Evolutionary conservation across 2,888 invertebrate genomes (phyloP), one percentile per base, ranked within the genome.

Genomic region (Mythimna vitellina): DNA sequence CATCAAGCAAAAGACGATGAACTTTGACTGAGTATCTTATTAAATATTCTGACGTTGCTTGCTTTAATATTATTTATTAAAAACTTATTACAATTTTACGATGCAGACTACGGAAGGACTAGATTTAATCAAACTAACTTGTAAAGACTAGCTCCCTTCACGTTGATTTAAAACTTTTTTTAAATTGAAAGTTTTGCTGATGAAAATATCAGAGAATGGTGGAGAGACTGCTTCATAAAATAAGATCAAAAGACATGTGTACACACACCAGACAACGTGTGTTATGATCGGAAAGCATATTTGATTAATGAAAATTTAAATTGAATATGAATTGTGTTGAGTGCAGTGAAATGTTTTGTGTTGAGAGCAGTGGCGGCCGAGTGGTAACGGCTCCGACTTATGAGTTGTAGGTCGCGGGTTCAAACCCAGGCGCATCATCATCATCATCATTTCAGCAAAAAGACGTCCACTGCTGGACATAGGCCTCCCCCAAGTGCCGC

Each of bases 41-140:
- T 69, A 82, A 78, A 82, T 64, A 81, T 62, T 56, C 79, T 12
- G 70, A 65, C 65, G 70, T 70, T 60, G 79, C 79, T 78, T 32
- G 38, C 51, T 62, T 22, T 51, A 58, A 66, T 61, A 66, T 57
- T 65, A 69, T 82, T 80, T 80, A 78, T 82, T 73, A 82, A 78
- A 82, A 78, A 77, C 56, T 57, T 80, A 62, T 78, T 61, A 73
- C 6, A 56, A 57, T 66, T 82, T 79, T 83, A 81, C 76, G 82
- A 83, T 29, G 65, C 60, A 73, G 49, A 20, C 63, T 64, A 67
- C 73, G 56, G 76, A 66, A 70, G 54, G 54, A 61, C 71, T 78
- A 72, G 65, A 84, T 86, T 86, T 81, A 85, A 86, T 85, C 81
- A 77, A 73, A 75, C 66, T 64, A 51, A 66, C 68, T 68, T 73